These are phyloP conservation scores for Gallinago nigripennis DNA, from an alignment of 2,797 vertebrate genomes.

Conservation along the genomic window DNA sequence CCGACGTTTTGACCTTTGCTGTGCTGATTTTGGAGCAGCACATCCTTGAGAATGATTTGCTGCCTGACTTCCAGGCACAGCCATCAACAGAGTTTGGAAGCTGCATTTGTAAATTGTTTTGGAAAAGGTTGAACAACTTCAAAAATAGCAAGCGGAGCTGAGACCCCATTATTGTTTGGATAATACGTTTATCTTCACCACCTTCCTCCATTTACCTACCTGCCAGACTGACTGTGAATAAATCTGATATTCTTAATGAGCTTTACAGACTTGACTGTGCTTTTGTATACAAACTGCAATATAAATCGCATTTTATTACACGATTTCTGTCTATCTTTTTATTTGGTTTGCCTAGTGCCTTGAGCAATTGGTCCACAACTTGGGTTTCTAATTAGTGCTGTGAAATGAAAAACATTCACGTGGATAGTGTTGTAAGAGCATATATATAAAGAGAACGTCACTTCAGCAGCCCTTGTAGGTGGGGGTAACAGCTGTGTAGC, in stretches of 20 bases:
- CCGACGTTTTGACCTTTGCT: neutral
- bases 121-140: neutral
- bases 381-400: neutral
- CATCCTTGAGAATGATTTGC: neutral
- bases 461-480: neutral
- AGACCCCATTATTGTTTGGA: neutral
- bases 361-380: neutral
- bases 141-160: neutral
- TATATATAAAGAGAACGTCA: accelerated
- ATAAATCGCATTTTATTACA: neutral
- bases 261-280: neutral
- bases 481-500: accelerated
- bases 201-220: neutral
- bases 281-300: neutral
- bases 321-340: neutral
- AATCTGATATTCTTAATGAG: neutral
- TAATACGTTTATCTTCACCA: neutral
- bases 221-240: neutral
- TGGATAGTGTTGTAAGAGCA: neutral
- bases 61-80: neutral
- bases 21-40: neutral
- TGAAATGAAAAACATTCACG: neutral
- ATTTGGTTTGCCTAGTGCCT: neutral
- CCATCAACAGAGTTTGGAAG: neutral
- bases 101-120: neutral